Conservation (phyloP, 2,888 invertebrate genomes). For the Epirrita christyi region DNA sequence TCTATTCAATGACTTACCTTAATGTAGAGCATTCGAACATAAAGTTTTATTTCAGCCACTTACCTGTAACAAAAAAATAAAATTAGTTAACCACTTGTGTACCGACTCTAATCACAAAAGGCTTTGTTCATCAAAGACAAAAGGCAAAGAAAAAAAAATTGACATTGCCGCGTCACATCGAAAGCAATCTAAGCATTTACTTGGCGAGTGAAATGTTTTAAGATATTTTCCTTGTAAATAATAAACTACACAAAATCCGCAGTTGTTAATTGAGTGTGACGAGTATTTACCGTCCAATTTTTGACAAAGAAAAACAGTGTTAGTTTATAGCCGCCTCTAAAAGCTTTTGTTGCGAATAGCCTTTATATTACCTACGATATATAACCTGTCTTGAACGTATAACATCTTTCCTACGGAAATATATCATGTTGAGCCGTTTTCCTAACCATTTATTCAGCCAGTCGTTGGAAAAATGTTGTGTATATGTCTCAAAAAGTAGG, state of each 20-base stretch:
- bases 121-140: no score
- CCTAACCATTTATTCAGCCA: conserved; percentile 61
- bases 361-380: conserved; percentile 62
- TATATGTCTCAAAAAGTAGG: conserved; percentile 48
- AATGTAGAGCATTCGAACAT: not conserved
- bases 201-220: conserved; percentile 8
- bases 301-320: conserved; percentile 46
- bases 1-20: conserved; percentile 25
- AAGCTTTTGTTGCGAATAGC: conserved; percentile 60
- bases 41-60: conserved; percentile 20
- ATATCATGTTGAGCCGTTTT: conserved; percentile 66
- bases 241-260: conserved; percentile 32
- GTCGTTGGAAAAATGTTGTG: conserved; percentile 55
- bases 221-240: conserved; percentile 27
- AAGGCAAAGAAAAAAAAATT: not conserved
- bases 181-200: conserved; percentile 9
- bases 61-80: conserved; percentile 40
- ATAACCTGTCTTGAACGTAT: conserved; percentile 65
- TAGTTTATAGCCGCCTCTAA: conserved; percentile 54
- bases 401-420: conserved; percentile 65
- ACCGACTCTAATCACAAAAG: not conserved
- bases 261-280: conserved; percentile 40
- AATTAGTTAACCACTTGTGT: not conserved
- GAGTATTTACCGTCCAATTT: conserved; percentile 39
- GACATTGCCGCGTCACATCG: not conserved